Evolutionary conservation across 2,797 vertebrate species (phyloP), one percentile per base, ranked within the genome.

Genomic region (Phaenicophaeus curvirostris): DNA sequence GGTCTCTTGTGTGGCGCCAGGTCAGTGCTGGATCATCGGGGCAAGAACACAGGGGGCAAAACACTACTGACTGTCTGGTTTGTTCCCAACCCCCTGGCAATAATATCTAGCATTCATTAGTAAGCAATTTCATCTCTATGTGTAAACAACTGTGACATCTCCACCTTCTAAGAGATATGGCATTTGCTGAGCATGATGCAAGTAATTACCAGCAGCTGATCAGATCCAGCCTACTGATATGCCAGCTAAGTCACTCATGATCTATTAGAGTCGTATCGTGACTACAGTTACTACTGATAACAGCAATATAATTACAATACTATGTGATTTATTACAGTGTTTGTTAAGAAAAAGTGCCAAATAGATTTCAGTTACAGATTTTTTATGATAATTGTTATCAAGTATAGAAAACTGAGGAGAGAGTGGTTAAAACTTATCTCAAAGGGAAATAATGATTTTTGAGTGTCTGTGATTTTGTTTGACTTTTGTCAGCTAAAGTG

Each of bases 1-100:
- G 42, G 6, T 23, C 46, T 54, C 55, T 15, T 7, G 41, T 0
- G 0, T 37, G 15, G 54, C 37, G 15, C 6, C 6, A 17, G 20
- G 25, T 53, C 33, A 79, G 41, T 15, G 14, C 30, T 27, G 18
- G 15, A n/a, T 73, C 78, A 23, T 25, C 1, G 4, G 25, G 20
- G 18, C 6, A 35, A 58, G 15, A 53, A 11, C 1, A 8, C 6
- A 51, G 65, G 41, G 13, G 13, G 18, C 27, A 39, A 53, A 61
- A 25, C 1, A 1, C 18, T 3, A 24, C 19, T 39, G 37, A 4
- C 8, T 30, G 19, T 33, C 33, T 13, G 57, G 3, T 31, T 84
- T 80, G 46, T 27, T 71, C 61, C 61, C 57, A 54, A 28, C 4
- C 3, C 16, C 39, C 30, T 8, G 21, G 28, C 35, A 74, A 14